Evolutionary conservation across 2,888 invertebrate species (phyloP).

Genomic region (Tachina fera): DNA sequence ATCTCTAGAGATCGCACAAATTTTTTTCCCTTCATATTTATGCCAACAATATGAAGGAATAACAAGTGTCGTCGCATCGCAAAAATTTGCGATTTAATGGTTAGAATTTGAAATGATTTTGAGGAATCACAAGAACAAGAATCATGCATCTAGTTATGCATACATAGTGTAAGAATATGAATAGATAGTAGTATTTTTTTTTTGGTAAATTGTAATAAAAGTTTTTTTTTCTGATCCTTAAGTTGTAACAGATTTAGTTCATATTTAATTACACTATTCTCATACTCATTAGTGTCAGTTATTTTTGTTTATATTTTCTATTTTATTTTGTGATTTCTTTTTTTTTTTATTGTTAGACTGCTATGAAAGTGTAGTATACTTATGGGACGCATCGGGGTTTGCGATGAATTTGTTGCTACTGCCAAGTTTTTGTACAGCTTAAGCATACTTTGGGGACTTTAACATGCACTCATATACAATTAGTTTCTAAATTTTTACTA

Average conservation of each 20-base stretch:
- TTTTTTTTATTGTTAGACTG: background rate
- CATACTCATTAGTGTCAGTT: slow-evolving; percentile 5
- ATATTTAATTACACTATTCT: slow-evolving; percentile 12
- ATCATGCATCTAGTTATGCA: background rate
- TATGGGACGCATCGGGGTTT: slow-evolving; percentile 3
- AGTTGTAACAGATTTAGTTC: background rate
- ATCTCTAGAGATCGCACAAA: slow-evolving; percentile 46
- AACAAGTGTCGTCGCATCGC: background rate
- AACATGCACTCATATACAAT: slow-evolving; percentile 4
- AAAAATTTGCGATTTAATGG: slow-evolving; percentile 1
- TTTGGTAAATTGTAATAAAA: background rate
- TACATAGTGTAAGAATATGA: background rate
- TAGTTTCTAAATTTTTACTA: slow-evolving; percentile 37
- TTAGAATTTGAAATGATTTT: slow-evolving; percentile 1
- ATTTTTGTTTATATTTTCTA: background rate
- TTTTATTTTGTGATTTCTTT: background rate
- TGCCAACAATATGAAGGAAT: slow-evolving; percentile 11
- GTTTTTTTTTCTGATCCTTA: background rate
- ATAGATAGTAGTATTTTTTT: background rate
- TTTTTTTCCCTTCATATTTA: slow-evolving; percentile 22
- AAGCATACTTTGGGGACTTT: slow-evolving; percentile 50
- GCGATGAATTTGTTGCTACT: slow-evolving; percentile 4
- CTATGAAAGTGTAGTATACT: slow-evolving; percentile 11
- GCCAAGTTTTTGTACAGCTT: slow-evolving; percentile 21
- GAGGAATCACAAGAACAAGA: background rate